Evolutionary conservation across 2,888 invertebrate species (phyloP).

Genomic region (Eurois occulta): DNA sequence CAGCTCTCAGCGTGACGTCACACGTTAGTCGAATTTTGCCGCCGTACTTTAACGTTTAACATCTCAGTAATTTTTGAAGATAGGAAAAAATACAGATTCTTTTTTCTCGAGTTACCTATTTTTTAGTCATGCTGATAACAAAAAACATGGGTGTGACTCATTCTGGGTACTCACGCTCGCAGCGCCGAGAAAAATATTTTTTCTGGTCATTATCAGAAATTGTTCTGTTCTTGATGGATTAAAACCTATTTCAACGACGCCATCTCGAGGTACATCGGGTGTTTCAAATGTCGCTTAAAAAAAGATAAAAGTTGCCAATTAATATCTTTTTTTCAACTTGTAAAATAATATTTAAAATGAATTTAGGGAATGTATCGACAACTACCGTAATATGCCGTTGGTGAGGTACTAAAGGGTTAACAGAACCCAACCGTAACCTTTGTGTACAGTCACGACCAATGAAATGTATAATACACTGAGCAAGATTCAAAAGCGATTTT

Average conservation of each 20-base stretch:
- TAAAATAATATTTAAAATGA: background rate
- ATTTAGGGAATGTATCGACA: background rate
- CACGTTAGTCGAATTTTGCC: too few relatives aligned
- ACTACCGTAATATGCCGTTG: background rate
- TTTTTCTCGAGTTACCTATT: too few relatives aligned
- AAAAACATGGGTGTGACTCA: too few relatives aligned
- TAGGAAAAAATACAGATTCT: too few relatives aligned
- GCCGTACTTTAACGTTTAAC: too few relatives aligned
- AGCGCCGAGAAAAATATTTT: constrained; percentile 81
- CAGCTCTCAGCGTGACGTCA: too few relatives aligned
- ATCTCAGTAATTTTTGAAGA: too few relatives aligned
- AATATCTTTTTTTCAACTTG: background rate
- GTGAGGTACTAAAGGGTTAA: background rate
- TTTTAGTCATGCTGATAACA: too few relatives aligned
- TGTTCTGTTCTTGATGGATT: constrained; percentile 80
- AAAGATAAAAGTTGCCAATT: background rate
- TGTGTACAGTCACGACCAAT: background rate
- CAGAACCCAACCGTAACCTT: background rate
- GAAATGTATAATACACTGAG: background rate
- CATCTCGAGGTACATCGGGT: constrained; percentile 69
- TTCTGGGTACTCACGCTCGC: constrained; percentile 73
- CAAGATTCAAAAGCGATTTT: background rate
- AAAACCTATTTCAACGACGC: constrained; percentile 79
- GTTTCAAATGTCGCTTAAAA: constrained; percentile 74
- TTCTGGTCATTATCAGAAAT: constrained; percentile 81